Conservation (phyloP, 2,113 vertebrate species). For the Plecotus auritus region DNA sequence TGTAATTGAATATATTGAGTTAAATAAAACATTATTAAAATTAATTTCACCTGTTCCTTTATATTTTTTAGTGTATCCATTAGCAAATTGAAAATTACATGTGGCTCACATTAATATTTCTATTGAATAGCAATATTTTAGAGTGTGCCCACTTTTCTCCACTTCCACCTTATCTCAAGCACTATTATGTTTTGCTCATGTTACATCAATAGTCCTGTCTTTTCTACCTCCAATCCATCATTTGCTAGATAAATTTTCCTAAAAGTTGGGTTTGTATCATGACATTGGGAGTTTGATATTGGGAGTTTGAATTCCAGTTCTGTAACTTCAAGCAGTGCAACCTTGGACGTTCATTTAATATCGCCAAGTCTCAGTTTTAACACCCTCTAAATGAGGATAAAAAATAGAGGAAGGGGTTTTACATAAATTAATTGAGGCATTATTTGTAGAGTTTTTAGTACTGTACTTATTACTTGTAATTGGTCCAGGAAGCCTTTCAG, state of each 20-base stretch:
- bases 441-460: neutral
- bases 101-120: neutral
- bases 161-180: neutral
- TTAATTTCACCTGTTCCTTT: neutral
- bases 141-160: neutral
- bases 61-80: neutral
- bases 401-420: neutral
- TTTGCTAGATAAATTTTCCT: neutral
- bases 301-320: neutral
- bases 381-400: neutral
- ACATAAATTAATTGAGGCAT: neutral
- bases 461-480: neutral
- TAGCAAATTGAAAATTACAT: neutral
- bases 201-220: neutral
- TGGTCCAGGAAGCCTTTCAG: neutral
- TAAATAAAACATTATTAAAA: conserved; percentile 3
- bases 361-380: neutral
- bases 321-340: neutral
- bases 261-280: neutral
- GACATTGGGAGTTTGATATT: neutral
- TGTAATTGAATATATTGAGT: neutral
- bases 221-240: neutral
- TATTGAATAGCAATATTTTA: neutral
- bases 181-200: neutral
- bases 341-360: neutral